Base-by-base conservation (phyloP, 2,888 invertebrate genomes). In the Amphipyra tragopoginis region DNA sequence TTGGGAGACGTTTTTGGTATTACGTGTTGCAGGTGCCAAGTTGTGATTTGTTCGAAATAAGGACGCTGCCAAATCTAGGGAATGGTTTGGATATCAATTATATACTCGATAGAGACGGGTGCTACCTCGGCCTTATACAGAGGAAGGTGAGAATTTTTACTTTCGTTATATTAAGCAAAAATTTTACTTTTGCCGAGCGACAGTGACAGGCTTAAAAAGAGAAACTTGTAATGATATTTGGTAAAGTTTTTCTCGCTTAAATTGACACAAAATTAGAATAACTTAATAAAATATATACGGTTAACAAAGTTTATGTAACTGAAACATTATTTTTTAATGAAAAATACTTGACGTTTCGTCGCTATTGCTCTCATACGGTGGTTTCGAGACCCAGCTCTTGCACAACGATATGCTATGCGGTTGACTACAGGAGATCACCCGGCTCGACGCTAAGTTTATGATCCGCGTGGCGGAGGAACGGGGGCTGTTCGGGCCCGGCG, bases 381-480 rank as follows among this genome's bases (percentile, higher is more conserved):
- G 50, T 60, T 47, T 58, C 59, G 72, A 71, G 73, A 72, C 49
- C 56, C 52, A 34, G 55, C 71, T 68, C 58, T 75, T 77, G 79
- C 79, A 86, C 76, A 83, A 79, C 72, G 79, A 56, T 85, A 88
- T n/a, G n/a, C n/a, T n/a, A n/a, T n/a, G n/a, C n/a, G 86, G 83
- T 72, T 82, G 85, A 79, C 77, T 77, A 70, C 88, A 96, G 96
- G 96, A 97, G 92, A 95, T 98, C 79, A 97, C 97, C 55, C 96
- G 96, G 43, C 95, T 98, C 80, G 97, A 98, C 87, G 97, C 97
- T 5, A 97, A 97, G 87, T 97, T 97, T 86, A 97, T 98, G 96
- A 98, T 98, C 75, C 96, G 97, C 79, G 97, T 97, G 91, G 98
- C 98, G 2, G 98, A 98, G 88, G 95, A 96, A 42, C 95, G 97